These are phyloP conservation scores for Tubulanus polymorphus DNA, from an alignment of 2,888 invertebrate genomes.

Conservation along the genomic window DNA sequence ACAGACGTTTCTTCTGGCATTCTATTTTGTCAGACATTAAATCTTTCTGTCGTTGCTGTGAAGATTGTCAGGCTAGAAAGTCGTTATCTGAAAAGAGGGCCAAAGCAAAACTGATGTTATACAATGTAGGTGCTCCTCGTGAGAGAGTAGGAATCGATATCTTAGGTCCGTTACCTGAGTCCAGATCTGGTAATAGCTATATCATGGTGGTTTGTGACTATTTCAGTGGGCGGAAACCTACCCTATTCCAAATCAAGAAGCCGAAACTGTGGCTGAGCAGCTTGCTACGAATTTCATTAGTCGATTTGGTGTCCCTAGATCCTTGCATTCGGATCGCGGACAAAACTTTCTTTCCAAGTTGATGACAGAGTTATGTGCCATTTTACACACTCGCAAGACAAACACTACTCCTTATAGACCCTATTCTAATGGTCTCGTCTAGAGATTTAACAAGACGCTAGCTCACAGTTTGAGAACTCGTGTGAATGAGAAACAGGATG, in stretches of 20 bases:
- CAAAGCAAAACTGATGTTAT: conserved; percentile 3
- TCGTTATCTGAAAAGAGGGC: conserved; percentile 1
- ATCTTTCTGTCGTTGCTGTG: neutral
- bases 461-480: conserved; percentile 13
- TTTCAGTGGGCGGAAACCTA: conserved; percentile 12
- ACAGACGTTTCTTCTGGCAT: conserved; percentile 3
- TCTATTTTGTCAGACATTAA: neutral
- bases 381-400: conserved; percentile 20
- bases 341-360: conserved; percentile 19
- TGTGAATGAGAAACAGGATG: conserved; percentile 2
- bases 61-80: conserved; percentile 6
- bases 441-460: conserved; percentile 18
- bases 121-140: conserved; percentile 6
- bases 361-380: conserved; percentile 17
- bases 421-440: conserved; percentile 17
- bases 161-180: conserved; percentile 6
- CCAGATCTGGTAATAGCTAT: conserved; percentile 8
- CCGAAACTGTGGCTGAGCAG: neutral
- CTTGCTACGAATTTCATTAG: conserved; percentile 3
- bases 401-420: conserved; percentile 18
- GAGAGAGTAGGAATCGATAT: conserved; percentile 7
- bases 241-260: conserved; percentile 12
- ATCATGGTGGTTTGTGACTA: conserved; percentile 9
- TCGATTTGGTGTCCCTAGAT: conserved; percentile 7
- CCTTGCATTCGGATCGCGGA: conserved; percentile 19